Evolutionary conservation across 2,888 invertebrate genomes (phyloP).

Genomic region (Falcaria lacertinaria): DNA sequence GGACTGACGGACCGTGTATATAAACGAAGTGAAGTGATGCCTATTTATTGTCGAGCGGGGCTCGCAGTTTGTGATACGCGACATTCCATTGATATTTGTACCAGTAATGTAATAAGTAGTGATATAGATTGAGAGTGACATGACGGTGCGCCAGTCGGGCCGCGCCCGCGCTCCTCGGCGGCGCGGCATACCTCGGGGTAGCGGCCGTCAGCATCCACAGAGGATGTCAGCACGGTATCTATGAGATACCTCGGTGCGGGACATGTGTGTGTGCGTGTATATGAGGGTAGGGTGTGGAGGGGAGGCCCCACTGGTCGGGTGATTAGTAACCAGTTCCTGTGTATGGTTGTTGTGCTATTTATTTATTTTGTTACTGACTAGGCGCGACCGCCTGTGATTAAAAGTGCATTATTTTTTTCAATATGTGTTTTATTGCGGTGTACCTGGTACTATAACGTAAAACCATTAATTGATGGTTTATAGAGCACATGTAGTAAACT

Average conservation of each 20-base stretch:
- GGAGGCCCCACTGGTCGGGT: neutral
- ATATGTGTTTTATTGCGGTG: constrained; percentile 16
- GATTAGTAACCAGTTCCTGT: constrained; percentile 41
- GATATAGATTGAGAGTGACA: neutral
- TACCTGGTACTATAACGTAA: too few relatives aligned
- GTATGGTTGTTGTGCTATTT: constrained; percentile 60
- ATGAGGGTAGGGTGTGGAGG: too few relatives aligned
- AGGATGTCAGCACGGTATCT: too few relatives aligned
- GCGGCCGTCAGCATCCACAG: neutral
- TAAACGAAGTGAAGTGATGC: constrained; percentile 10
- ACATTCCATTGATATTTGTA: constrained; percentile 23
- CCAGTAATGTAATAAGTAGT: neutral
- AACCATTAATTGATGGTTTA: too few relatives aligned
- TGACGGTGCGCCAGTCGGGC: neutral
- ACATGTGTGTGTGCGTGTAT: too few relatives aligned
- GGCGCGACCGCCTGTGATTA: constrained; percentile 61
- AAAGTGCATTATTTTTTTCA: constrained; percentile 65
- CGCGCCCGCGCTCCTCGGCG: neutral
- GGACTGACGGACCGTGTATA: constrained; percentile 10
- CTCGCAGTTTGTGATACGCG: constrained; percentile 42
- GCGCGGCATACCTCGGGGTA: neutral
- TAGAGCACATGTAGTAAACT: too few relatives aligned
- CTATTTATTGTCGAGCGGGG: constrained; percentile 20
- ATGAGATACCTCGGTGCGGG: too few relatives aligned
- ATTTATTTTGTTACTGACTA: constrained; percentile 59